phyloP scores from a whole-genome alignment of 1,140 invertebrate species.

The Maconellicoccus hirsutus region DNA sequence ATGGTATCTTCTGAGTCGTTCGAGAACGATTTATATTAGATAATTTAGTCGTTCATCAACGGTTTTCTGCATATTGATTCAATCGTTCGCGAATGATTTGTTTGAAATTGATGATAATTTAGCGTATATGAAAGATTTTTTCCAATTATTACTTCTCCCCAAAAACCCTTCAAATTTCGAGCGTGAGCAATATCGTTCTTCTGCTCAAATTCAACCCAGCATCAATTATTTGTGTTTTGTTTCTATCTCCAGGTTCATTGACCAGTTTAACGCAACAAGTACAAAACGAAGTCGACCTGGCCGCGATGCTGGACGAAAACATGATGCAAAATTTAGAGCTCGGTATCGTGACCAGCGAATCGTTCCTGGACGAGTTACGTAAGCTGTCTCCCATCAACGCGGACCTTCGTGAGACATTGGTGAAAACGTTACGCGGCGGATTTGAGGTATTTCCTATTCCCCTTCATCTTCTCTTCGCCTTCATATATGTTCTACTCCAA shows the following conservation, averaged over 20 bases:
- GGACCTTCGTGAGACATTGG: background rate
- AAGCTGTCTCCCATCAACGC: background rate
- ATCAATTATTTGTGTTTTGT: too few relatives aligned
- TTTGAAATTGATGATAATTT: too few relatives aligned
- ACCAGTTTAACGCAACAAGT: background rate
- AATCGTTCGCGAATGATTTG: too few relatives aligned
- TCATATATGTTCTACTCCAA: background rate
- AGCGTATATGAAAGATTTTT: too few relatives aligned
- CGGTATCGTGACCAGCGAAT: background rate
- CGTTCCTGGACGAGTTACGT: background rate
- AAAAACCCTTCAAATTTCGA: too few relatives aligned
- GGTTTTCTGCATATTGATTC: too few relatives aligned
- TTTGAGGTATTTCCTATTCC: background rate
- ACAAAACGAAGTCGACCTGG: conserved; percentile 2
- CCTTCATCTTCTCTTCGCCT: background rate
- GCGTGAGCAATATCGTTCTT: too few relatives aligned
- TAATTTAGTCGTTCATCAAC: too few relatives aligned
- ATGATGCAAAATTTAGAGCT: background rate
- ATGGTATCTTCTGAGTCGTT: too few relatives aligned
- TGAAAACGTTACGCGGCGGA: background rate
- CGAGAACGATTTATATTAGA: too few relatives aligned
- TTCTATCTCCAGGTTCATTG: background rate
- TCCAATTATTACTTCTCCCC: too few relatives aligned
- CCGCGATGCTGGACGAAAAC: background rate
- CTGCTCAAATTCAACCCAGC: too few relatives aligned